Evolutionary conservation across 2,797 vertebrate genomes (phyloP).

Genomic region (Siniperca undulata): DNA sequence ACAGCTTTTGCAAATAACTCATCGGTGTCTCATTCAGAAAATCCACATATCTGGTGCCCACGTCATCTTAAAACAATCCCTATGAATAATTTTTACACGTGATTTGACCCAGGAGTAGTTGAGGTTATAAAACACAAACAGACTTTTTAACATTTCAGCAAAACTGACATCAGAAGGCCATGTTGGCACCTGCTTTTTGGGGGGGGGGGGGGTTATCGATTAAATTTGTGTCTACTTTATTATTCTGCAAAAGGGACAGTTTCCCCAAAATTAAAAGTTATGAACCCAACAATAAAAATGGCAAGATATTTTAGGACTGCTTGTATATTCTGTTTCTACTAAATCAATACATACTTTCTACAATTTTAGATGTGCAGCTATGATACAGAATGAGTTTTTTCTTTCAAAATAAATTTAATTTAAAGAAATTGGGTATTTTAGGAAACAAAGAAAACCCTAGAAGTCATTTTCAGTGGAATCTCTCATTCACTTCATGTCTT

Average conservation of each 20-base stretch:
- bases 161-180: constrained; percentile 29
- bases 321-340: neutral
- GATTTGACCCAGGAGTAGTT: constrained; percentile 19
- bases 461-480: constrained; percentile 11
- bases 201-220: neutral
- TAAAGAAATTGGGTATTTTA: neutral
- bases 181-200: constrained; percentile 32
- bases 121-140: constrained; percentile 17
- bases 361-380: neutral
- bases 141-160: constrained; percentile 29
- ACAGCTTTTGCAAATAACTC: constrained; percentile 27
- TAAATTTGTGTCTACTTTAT: neutral
- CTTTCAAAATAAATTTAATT: neutral
- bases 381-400: neutral
- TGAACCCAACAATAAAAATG: neutral
- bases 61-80: constrained; percentile 3
- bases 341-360: neutral
- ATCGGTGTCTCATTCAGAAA: neutral
- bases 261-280: neutral
- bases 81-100: neutral
- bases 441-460: neutral
- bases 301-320: neutral
- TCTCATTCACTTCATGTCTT: constrained; percentile 28
- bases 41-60: neutral
- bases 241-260: constrained; percentile 7